These are phyloP conservation scores for Gallinago media DNA, from an alignment of 2,113 vertebrate genomes.

Conservation along the genomic window DNA sequence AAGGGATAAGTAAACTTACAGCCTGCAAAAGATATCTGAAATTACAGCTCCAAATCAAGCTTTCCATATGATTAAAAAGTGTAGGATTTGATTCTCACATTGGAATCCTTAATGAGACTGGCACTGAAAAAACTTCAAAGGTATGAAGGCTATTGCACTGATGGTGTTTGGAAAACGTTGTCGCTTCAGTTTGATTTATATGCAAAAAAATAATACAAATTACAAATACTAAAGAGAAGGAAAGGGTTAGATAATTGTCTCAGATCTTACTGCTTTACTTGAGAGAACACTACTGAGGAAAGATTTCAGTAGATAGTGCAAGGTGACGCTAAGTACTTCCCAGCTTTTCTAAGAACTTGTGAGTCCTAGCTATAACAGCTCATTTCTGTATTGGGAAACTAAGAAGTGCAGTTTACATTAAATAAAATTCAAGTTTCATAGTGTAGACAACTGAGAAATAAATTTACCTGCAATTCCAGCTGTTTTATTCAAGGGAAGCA, in stretches of 20 bases:
- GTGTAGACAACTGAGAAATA: background rate
- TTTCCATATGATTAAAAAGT: background rate
- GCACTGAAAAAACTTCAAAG: background rate
- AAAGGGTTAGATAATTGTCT: background rate
- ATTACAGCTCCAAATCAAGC: background rate
- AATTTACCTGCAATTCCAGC: background rate
- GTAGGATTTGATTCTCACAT: background rate
- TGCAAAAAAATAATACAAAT: background rate
- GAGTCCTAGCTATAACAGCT: background rate
- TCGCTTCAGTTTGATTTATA: background rate
- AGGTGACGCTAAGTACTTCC: background rate
- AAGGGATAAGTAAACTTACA: background rate
- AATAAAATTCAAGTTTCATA: background rate
- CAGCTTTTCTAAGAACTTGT: background rate
- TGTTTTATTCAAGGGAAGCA: background rate
- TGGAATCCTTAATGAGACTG: background rate
- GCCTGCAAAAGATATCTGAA: background rate
- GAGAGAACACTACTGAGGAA: background rate
- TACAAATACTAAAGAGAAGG: background rate
- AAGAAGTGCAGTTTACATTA: background rate
- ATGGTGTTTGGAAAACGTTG: background rate
- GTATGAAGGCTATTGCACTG: background rate
- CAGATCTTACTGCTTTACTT: background rate
- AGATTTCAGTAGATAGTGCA: background rate
- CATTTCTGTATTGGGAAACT: background rate